phyloP scores from a whole-genome alignment of 2,797 vertebrate genomes.

The Capromys pilorides region DNA sequence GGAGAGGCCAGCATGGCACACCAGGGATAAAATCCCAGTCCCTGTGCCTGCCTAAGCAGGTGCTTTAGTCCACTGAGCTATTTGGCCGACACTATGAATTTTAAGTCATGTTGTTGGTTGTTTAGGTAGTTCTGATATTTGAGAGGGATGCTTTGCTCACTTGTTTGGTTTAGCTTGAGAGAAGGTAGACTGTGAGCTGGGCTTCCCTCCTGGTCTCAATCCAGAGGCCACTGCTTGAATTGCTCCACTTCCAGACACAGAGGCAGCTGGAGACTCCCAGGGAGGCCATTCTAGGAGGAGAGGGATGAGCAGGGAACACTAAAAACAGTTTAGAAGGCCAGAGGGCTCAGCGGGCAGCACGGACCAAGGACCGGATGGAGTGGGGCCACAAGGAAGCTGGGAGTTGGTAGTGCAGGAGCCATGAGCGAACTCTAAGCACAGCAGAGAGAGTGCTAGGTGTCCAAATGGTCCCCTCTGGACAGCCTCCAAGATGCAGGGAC shows the following conservation, averaged over 20 bases:
- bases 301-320: background rate
- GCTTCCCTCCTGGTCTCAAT: background rate
- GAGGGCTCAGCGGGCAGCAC: background rate
- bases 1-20: no score
- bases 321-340: background rate
- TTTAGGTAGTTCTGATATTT: no score
- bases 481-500: no score
- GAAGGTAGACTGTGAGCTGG: background rate
- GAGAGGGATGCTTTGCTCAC: background rate
- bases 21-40: no score
- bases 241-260: background rate
- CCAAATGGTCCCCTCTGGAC: background rate
- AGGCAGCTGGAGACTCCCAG: background rate
- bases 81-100: background rate
- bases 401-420: background rate
- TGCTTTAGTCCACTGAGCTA: no score
- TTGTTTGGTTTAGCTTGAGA: background rate
- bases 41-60: no score
- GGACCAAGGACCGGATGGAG: background rate
- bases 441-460: background rate
- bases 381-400: background rate
- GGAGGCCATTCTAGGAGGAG: background rate
- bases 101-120: background rate
- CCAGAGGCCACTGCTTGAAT: background rate
- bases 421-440: background rate